Percentiles rank a stretch among this genome's conserved stretches.
phyloP scores from a whole-genome alignment of 2,113 vertebrate species.

The Nesogale talazaci region DNA sequence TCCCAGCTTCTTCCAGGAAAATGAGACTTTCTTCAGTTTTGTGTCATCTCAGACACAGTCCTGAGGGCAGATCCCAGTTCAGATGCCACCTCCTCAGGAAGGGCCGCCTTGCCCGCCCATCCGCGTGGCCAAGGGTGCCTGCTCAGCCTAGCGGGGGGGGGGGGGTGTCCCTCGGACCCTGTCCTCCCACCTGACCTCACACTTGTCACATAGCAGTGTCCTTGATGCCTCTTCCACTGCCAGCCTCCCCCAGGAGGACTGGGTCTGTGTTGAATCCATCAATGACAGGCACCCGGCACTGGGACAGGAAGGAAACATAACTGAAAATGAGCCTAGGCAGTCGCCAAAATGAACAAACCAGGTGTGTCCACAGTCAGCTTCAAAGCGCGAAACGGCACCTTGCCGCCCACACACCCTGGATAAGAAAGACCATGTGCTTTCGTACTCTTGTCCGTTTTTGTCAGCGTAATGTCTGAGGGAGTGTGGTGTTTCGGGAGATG shows the following conservation, averaged over 20 bases:
- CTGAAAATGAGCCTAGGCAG: neutral
- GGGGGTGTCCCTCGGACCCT: neutral
- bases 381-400: neutral
- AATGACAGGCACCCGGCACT: neutral
- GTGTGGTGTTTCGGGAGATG: no score
- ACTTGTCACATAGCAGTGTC: neutral
- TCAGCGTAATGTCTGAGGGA: neutral
- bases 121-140: neutral
- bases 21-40: neutral
- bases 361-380: neutral
- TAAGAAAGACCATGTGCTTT: neutral
- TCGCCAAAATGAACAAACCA: neutral
- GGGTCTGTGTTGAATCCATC: neutral
- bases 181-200: neutral
- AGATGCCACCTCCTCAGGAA: constrained; percentile 24
- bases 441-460: neutral
- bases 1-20: neutral
- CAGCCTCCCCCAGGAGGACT: neutral
- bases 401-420: neutral
- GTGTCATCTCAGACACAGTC: neutral
- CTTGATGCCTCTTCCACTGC: neutral
- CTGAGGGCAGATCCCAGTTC: neutral
- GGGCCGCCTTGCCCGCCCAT: neutral
- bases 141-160: neutral
- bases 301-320: neutral